Evolutionary conservation across 2,113 vertebrate genomes (phyloP), one percentile per base, ranked within the genome.

Genomic region (Bagarius yarrelli): DNA sequence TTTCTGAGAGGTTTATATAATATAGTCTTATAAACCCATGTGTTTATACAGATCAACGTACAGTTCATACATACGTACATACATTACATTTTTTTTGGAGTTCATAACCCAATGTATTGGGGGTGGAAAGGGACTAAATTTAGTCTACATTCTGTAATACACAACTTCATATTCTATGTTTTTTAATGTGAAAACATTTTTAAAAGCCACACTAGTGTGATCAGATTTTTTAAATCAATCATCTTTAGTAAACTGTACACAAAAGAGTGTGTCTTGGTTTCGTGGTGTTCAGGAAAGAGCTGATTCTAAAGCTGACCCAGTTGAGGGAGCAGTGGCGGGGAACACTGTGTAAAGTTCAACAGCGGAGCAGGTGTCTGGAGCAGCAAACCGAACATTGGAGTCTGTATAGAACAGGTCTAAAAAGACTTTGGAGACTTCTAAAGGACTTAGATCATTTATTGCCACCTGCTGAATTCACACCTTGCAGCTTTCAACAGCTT

Each of bases 261-360:
- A 9, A 61, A 75, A 34, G 53, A n/a, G 0, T 34, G 72, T 3
- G 23, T 23, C 3, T 53, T 63, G 56, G 52, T 32, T 80, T 74
- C 12, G 30, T 82, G n/a, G 4, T 70, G 47, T 84, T 59, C 88
- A 98, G 96, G 83, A 91, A 88, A 47, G 92, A 92, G 61, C 91
- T 96, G 47, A 72, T 93, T 82, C 88, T 85, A 3, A 93, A 89
- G 75, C 89, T 95, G 81, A 84, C 85, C 0, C 1, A 87, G 71
- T 21, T 96, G 84, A 95, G 89, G 30, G 92, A 92, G 40, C 89
- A 85, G 70, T 98, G 97, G 97, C 89, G 90, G 70, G 86, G 70
- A 0, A 89, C 90, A 0, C 82, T 92, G 69, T 79, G 59, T 47
- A 76, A 84, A 66, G 60, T 91, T 67, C 84, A 66, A 61, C 91